These are phyloP conservation scores for Eriocheir sinensis DNA, from an alignment of 1,140 invertebrate genomes.

Conservation along the genomic window DNA sequence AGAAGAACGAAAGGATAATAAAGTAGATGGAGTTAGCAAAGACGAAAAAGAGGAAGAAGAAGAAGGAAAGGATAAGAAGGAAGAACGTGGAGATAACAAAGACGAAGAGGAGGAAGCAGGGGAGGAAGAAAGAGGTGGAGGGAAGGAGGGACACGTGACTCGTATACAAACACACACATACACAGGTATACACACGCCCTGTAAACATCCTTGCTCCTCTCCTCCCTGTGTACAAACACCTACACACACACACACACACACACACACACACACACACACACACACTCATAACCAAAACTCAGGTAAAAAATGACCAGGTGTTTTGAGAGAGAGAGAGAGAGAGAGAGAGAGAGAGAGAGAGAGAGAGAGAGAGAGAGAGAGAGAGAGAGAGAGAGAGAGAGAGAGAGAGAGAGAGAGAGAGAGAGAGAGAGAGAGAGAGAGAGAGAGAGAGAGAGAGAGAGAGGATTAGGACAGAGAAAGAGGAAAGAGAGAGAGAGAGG, in stretches of 20 bases:
- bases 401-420: conserved; percentile 39
- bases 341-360: conserved; percentile 22
- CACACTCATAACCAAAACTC: no score
- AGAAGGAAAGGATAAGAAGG: neutral
- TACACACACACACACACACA: no score
- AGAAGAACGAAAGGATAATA: neutral
- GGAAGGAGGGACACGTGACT: neutral
- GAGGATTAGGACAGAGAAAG: no score
- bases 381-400: neutral
- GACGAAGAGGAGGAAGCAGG: neutral
- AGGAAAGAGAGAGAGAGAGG: no score
- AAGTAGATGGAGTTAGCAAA: neutral
- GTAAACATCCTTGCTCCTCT: no score
- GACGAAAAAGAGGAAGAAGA: neutral
- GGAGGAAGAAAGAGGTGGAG: neutral
- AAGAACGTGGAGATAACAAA: neutral
- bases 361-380: conserved; percentile 24
- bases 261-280: no score
- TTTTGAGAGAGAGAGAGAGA: conserved; percentile 1
- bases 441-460: no score
- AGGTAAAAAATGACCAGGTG: neutral
- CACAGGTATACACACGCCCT: no score
- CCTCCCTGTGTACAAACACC: no score
- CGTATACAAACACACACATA: no score
- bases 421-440: conserved; percentile 26